Evolutionary conservation across 2,797 vertebrate genomes (phyloP), one percentile per base, ranked within the genome.

Genomic region (Anguilla pacifica): DNA sequence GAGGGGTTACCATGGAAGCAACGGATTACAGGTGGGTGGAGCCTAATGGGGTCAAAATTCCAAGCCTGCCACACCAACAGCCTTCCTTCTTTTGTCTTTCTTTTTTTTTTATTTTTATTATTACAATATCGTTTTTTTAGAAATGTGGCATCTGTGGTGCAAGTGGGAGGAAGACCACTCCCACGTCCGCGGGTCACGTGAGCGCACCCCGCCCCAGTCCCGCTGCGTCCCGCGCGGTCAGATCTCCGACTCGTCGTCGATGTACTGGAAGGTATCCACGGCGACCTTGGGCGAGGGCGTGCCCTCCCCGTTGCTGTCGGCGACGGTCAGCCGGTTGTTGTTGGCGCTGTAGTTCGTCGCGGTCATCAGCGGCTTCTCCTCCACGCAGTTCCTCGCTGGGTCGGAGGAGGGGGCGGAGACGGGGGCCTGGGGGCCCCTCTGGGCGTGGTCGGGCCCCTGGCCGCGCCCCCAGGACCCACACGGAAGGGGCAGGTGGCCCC

Each of bases 401-500:
- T 3, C 15, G 35, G 15, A 1, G 74, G 53, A 13, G 19, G 5
- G 4, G 5, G 72, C 28, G 31, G 31, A 1, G 10, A 0, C 39
- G 39, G 74, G 35, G 74, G 6, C 39, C 19, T 43, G 74, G 5
- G 9, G 72, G 31, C 31, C 31, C 2, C 74, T 43, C 74, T 3
- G 49, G 0, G 0, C 39, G 6, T 51, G 87, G 3, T 28, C 2
- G 25, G 28, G 82, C 25, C 22, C 67, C 9, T 67, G 67, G 25
- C 7, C 49, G 13, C 0, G 13, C 1, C 2, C 35, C 77, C 85
- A 87, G 79, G 77, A 92, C 86, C 90, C 92, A n/a, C 64, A 17
- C 0, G 91, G 93, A 55, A 94, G 82, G 10, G 90, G 51, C 0
- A 96, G 31, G 86, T 95, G 94, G 6, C 94, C 95, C 85, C 93